These are phyloP conservation scores for Scartelaos histophorus DNA, from an alignment of 2,113 vertebrate species.

Conservation along the genomic window DNA sequence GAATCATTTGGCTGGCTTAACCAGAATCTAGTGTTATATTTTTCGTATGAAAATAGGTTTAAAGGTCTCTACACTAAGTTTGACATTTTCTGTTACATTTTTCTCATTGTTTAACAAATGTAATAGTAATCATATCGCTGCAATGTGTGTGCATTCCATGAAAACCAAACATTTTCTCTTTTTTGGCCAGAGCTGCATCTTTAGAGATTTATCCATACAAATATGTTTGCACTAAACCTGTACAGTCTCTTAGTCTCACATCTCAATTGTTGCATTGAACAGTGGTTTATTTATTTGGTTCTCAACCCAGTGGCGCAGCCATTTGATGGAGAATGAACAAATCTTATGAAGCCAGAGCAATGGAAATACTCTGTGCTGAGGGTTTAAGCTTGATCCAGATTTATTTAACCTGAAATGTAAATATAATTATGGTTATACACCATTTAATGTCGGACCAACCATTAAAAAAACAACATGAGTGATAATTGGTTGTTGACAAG, in stretches of 20 bases:
- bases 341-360: constrained; percentile 52
- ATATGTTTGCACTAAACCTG: constrained; percentile 67
- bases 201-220: constrained; percentile 33
- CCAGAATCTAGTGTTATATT: neutral
- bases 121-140: constrained; percentile 50
- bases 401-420: constrained; percentile 12
- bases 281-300: constrained; percentile 21
- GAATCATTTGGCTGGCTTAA: neutral
- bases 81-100: constrained; percentile 44
- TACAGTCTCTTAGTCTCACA: constrained; percentile 37
- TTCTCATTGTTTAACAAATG: constrained; percentile 32
- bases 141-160: constrained; percentile 31
- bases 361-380: constrained; percentile 36
- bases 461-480: constrained; percentile 11
- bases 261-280: constrained; percentile 21
- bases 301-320: constrained; percentile 3
- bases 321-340: neutral
- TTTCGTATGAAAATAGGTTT: neutral
- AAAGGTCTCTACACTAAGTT: constrained; percentile 34
- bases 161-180: constrained; percentile 15
- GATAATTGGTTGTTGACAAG: neutral
- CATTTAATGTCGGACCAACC: constrained; percentile 40
- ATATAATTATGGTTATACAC: constrained; percentile 23
- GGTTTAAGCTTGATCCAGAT: constrained; percentile 29
- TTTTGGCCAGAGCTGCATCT: constrained; percentile 22